These are phyloP conservation scores for Asteroscopus sphinx DNA, from an alignment of 2,888 invertebrate genomes.

Conservation along the genomic window DNA sequence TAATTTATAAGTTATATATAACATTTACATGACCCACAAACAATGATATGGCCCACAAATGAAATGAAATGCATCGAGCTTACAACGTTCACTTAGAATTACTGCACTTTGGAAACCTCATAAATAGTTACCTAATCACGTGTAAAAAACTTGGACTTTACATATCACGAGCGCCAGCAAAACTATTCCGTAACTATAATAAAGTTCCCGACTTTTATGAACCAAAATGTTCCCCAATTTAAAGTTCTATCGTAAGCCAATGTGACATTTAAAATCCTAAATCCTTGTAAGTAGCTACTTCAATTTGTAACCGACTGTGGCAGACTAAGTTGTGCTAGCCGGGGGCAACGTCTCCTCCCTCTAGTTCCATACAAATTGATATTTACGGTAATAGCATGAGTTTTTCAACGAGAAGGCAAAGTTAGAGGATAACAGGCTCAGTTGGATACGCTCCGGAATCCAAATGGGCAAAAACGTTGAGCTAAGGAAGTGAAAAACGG, in stretches of 20 bases:
- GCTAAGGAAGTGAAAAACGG: conserved; percentile 82
- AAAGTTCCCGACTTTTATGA: conserved; percentile 58
- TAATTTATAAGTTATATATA: too few relatives aligned
- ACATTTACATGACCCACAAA: too few relatives aligned
- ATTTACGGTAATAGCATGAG: conserved; percentile 89
- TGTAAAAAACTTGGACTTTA: conserved; percentile 39
- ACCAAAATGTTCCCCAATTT: conserved; percentile 68
- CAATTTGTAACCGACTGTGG: conserved; percentile 83
- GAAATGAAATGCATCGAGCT: conserved; percentile 10
- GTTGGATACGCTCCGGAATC: conserved; percentile 81
- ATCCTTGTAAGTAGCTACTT: conserved; percentile 78
- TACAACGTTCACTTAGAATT: conserved; percentile 5
- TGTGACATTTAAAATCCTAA: conserved; percentile 77
- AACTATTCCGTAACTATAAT: conserved; percentile 43
- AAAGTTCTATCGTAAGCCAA: conserved; percentile 69
- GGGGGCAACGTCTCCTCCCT: conserved; percentile 77
- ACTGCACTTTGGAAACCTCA: conserved; percentile 35
- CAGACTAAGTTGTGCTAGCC: conserved; percentile 73
- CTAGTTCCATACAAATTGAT: conserved; percentile 89
- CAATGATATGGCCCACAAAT: background rate
- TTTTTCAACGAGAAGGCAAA: conserved; percentile 85
- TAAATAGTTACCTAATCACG: conserved; percentile 46
- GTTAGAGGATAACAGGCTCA: conserved; percentile 85
- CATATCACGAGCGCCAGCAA: conserved; percentile 34
- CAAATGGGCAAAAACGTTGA: conserved; percentile 82